phyloP scores from a whole-genome alignment of 2,113 vertebrate genomes.

The human (Homo sapiens) region DNA sequence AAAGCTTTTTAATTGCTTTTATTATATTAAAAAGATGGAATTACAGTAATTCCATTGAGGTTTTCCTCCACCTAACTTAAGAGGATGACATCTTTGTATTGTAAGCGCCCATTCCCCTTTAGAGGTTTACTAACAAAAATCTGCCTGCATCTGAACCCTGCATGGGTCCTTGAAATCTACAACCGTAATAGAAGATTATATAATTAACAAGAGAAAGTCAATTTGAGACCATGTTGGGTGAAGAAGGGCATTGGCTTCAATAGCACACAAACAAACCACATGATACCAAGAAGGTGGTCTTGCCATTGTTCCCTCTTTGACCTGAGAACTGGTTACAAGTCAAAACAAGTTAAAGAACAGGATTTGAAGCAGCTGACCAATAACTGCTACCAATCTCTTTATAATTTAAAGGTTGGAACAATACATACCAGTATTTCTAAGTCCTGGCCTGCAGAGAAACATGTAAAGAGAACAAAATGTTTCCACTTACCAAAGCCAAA shows the following conservation, averaged over 20 bases:
- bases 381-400: not conserved
- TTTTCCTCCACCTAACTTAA: constrained; percentile 23
- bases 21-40: constrained; percentile 8
- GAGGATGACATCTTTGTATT: not conserved
- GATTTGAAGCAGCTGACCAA: not conserved
- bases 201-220: not conserved
- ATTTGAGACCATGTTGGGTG: not conserved
- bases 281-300: not conserved
- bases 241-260: not conserved
- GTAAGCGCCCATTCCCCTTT: not conserved
- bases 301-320: not conserved
- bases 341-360: constrained; percentile 3
- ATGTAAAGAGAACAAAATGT: constrained; percentile 1
- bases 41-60: not conserved
- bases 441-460: not conserved
- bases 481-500: constrained; percentile 1
- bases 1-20: not conserved
- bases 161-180: not conserved
- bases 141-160: not conserved
- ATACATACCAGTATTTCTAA: not conserved
- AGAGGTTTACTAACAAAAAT: constrained; percentile 15
- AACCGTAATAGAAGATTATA: not conserved
- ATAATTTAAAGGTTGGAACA: not conserved
- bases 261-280: not conserved
- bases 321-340: not conserved